Conservation (phyloP, 2,888 invertebrate genomes). For the Agrilus biguttatus region DNA sequence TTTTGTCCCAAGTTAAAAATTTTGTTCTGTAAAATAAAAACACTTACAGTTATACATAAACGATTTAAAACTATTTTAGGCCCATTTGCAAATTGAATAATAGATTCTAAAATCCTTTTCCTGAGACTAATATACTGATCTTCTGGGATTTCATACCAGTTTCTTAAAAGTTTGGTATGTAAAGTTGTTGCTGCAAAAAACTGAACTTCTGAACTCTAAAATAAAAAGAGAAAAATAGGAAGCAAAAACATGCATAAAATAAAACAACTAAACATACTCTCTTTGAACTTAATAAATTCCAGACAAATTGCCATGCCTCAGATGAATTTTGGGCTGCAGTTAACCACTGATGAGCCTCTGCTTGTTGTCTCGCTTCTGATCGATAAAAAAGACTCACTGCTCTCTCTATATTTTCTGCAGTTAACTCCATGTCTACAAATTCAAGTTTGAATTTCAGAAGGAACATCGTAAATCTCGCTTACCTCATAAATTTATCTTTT, state of each 20-base stretch:
- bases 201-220: constrained; percentile 74
- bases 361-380: constrained; percentile 47
- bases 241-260: neutral
- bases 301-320: constrained; percentile 86
- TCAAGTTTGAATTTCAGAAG: too few species aligned
- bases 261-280: constrained; percentile 43
- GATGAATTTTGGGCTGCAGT: constrained; percentile 71
- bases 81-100: constrained; percentile 62
- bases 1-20: neutral
- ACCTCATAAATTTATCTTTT: too few species aligned
- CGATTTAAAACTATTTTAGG: constrained; percentile 77
- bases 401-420: constrained; percentile 50
- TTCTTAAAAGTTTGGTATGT: constrained; percentile 74
- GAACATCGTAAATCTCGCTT: too few species aligned
- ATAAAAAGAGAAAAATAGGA: constrained; percentile 11
- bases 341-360: constrained; percentile 74
- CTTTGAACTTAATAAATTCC: constrained; percentile 70
- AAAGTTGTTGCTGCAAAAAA: constrained; percentile 88
- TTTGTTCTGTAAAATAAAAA: neutral
- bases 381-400: constrained; percentile 55
- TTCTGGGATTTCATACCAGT: constrained; percentile 75
- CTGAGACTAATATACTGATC: constrained; percentile 65
- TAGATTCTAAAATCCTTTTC: constrained; percentile 61
- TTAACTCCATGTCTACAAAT: constrained; percentile 39
- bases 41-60: constrained; percentile 71